A percentile compares a stretch with the other conserved stretches of the same genome.
Evolutionary conservation across 2,113 vertebrate genomes (phyloP).

Genomic region (Cromileptes altivelis): DNA sequence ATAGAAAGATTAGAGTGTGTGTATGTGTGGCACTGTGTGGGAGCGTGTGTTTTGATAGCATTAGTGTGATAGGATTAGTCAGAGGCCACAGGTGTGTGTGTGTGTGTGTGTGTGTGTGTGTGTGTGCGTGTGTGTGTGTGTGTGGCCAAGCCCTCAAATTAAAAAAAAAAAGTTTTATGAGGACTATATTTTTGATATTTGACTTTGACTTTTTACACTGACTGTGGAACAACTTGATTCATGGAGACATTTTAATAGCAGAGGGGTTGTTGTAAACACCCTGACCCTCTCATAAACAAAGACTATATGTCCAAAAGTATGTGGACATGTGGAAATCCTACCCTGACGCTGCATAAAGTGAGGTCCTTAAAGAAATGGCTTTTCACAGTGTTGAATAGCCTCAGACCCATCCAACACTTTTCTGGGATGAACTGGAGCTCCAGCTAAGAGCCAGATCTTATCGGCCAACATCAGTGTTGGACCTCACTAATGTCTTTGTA

Average conservation of each 20-base stretch:
- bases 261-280: not conserved
- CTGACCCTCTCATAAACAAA: not conserved
- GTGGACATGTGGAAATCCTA: not conserved
- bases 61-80: constrained; percentile 66
- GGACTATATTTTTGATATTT: not conserved
- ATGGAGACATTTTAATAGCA: not conserved
- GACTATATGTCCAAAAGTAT: not conserved
- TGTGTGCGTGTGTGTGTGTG: constrained; percentile 2
- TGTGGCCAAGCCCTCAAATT: not conserved
- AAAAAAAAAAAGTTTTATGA: not conserved
- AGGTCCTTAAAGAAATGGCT: not conserved
- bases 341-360: not conserved
- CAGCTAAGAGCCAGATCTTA: not conserved
- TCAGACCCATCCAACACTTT: not conserved
- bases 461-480: not conserved
- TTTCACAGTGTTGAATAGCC: not conserved
- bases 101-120: constrained; percentile 8
- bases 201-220: not conserved
- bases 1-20: constrained; percentile 54
- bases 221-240: not conserved
- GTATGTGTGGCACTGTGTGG: constrained; percentile 36
- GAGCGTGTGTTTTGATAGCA: constrained; percentile 61
- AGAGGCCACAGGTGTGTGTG: constrained; percentile 33
- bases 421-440: not conserved
- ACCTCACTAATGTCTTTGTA: not conserved